Conservation (phyloP, 2,888 invertebrate genomes). For the Crepidodera aurea region DNA sequence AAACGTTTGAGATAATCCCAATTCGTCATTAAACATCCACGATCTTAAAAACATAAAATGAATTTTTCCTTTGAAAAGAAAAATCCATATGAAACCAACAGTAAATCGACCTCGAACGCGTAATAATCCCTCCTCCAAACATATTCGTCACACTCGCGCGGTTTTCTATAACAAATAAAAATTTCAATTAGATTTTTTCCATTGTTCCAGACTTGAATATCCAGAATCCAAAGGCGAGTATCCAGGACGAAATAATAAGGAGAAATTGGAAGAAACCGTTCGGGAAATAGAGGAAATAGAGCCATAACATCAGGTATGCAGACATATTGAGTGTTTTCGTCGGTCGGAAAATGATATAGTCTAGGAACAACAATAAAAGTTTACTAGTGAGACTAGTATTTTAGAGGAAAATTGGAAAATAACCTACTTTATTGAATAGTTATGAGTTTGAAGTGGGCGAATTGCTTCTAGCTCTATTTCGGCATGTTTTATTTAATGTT, state of each 20-base stretch:
- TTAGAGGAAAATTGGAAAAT: conserved; percentile 6
- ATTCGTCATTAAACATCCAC: neutral
- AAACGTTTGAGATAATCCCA: too few relatives aligned
- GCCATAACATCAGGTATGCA: conserved; percentile 43
- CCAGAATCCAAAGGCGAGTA: conserved; percentile 30
- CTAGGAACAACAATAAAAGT: conserved; percentile 12
- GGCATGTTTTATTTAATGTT: neutral
- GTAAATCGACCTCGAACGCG: neutral
- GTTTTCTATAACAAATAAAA: conserved; percentile 20
- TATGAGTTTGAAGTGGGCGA: neutral
- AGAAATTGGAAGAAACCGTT: conserved; percentile 31
- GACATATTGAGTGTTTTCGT: conserved; percentile 42
- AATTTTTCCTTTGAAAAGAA: neutral
- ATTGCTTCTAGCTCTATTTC: neutral
- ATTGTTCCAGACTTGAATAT: conserved; percentile 33
- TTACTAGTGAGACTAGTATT: neutral
- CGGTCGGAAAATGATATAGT: conserved; percentile 29
- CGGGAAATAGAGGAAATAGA: conserved; percentile 31
- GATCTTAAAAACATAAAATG: too few relatives aligned
- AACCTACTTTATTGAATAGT: conserved; percentile 6
- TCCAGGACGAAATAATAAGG: conserved; percentile 37
- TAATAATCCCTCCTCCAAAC: neutral
- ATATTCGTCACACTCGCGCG: conserved; percentile 12
- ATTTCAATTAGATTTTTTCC: conserved; percentile 37
- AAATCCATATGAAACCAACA: neutral